These are phyloP conservation scores for Ephydatia muelleri DNA, from an alignment of 37 sponge, comb jelly and placozoan species.

Conservation along the genomic window DNA sequence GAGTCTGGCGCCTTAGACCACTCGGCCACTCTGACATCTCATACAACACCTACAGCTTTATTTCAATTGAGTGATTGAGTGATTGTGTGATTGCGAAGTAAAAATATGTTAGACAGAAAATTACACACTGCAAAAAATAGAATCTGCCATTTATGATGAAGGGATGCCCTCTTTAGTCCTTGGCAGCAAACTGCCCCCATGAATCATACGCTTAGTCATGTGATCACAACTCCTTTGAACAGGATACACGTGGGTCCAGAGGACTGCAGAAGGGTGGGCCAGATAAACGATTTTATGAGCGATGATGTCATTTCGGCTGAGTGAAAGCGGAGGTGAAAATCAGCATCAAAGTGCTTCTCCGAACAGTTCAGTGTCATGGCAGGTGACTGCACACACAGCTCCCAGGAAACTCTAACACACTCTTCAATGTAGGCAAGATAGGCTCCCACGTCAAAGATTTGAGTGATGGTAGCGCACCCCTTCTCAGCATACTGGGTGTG, in stretches of 20 bases:
- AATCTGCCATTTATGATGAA: neutral
- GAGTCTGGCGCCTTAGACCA: too few relatives aligned
- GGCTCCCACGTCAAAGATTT: neutral
- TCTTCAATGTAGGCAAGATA: constrained; percentile 45
- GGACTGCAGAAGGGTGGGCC: constrained; percentile 67
- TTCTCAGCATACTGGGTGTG: constrained; percentile 14
- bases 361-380: constrained; percentile 53
- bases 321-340: constrained; percentile 50
- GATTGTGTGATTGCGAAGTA: too few relatives aligned
- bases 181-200: neutral
- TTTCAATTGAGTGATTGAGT: too few relatives aligned
- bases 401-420: constrained; percentile 61
- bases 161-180: neutral
- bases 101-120: neutral
- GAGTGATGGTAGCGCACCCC: neutral
- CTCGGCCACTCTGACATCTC: too few relatives aligned
- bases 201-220: constrained; percentile 28
- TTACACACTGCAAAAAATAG: neutral
- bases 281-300: constrained; percentile 35
- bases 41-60: too few relatives aligned
- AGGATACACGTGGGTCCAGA: constrained; percentile 9
- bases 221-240: constrained; percentile 45
- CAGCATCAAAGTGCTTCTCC: constrained; percentile 38
- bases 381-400: constrained; percentile 61
- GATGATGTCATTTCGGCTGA: constrained; percentile 10